Percentiles rank a stretch among this genome's conserved stretches.
Evolutionary conservation across 2,113 vertebrate species (phyloP).

Genomic region (Leucosticte australis): DNA sequence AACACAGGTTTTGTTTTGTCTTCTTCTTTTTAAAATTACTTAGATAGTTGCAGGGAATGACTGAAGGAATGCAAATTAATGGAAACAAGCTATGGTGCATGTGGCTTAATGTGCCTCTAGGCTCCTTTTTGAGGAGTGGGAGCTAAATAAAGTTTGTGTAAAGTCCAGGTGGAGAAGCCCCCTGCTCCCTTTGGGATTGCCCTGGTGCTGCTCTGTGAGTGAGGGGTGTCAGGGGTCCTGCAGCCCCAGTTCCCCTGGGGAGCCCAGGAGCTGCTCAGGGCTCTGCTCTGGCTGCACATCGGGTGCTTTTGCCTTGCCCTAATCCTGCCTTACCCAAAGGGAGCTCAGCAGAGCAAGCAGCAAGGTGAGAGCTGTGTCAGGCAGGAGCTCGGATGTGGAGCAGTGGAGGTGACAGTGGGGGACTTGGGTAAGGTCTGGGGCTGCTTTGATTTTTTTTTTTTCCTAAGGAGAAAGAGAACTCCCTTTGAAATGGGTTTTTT

Average conservation of each 20-base stretch:
- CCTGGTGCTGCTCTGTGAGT: accelerated
- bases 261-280: neutral
- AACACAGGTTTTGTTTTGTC: neutral
- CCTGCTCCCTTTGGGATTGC: neutral
- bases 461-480: neutral
- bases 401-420: accelerated
- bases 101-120: neutral
- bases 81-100: neutral
- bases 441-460: neutral
- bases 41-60: neutral
- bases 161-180: neutral
- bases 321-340: neutral
- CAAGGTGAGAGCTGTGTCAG: neutral
- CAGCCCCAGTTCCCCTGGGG: neutral
- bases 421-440: neutral
- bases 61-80: neutral
- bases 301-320: neutral
- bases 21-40: neutral
- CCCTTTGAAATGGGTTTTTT: neutral
- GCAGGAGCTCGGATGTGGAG: accelerated
- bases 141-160: neutral
- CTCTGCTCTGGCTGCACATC: neutral
- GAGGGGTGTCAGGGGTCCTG: too few relatives aligned
- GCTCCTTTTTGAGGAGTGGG: neutral
- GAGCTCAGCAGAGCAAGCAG: neutral